Evolutionary conservation across 1,140 invertebrate species (phyloP), one percentile per base, ranked within the genome.

Genomic region (Anagrus nilaparvatae): DNA sequence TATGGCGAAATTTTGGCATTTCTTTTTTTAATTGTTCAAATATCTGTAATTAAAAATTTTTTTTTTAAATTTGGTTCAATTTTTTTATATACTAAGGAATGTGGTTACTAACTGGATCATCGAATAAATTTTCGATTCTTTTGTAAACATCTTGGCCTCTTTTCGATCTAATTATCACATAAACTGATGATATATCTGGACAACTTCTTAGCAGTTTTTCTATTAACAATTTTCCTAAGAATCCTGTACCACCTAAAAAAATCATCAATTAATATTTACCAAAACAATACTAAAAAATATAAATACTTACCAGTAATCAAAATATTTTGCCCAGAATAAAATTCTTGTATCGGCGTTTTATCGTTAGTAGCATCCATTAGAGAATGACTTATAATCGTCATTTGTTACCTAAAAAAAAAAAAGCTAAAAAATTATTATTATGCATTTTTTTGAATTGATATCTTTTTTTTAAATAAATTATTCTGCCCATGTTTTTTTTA

Each of bases 171-270:
- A 91, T 73, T 23, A 92, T 64, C 18, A 90, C 64, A 59, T 84
- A 92, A 47, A 92, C 76, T 20, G 71, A 76, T 27, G 75, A 74
- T 21, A 92, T 50, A 43, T 81, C 77, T 10, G 74, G 72, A 61
- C 87, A 92, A 18, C 77, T 78, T 40, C 87, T 71, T 17, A 91
- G 62, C 31, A 92, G 59, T 63, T 91, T 91, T 65, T 90, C 86
- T 24, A 91, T 79, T 19, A 90, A 65, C 16, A 81, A 70, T 62
- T 81, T 81, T 10, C 81, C 81, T 43, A 80, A 66, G 60, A 83
- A 84, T 40, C 77, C 77, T 30, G 76, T 78, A 8, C 65, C 69
- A 40, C 67, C 67, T 59, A 46, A 45, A 53, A 48, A 44, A 47
- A 40, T 49, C 48, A 57, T 32, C 20, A 42, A 33, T 38, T 13